A percentile compares a stretch with the other conserved stretches of the same genome.
phyloP scores from a whole-genome alignment of 2,113 vertebrate species.

The Oceanites oceanicus region DNA sequence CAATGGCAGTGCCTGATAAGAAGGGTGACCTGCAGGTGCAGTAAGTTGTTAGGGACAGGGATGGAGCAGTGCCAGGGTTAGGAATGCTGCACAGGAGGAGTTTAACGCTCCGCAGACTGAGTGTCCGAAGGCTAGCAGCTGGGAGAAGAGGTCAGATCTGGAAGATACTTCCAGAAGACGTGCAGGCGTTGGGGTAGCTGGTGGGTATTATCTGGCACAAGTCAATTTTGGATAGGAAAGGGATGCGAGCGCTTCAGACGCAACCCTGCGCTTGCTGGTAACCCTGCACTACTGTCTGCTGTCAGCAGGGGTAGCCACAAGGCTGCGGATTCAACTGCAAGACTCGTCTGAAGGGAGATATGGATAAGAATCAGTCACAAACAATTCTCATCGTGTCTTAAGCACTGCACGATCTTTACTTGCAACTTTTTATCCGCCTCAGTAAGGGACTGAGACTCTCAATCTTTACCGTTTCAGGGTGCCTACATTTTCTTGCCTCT shows the following conservation, averaged over 20 bases:
- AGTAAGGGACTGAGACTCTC: fast-evolving
- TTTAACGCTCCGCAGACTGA: neutral
- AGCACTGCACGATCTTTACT: fast-evolving
- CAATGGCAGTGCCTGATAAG: too few relatives aligned
- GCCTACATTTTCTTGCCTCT: fast-evolving
- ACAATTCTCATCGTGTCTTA: fast-evolving
- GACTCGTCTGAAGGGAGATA: neutral
- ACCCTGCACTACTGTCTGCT: constrained; percentile 2
- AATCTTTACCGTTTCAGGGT: fast-evolving
- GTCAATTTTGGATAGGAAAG: neutral
- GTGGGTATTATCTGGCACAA: neutral
- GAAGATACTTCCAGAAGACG: neutral
- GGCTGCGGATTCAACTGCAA: neutral
- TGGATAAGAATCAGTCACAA: fast-evolving
- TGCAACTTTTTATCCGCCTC: neutral
- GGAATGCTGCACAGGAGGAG: neutral
- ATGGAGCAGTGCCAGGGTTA: too few relatives aligned
- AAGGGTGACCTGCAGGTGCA: neutral
- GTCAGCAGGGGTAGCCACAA: constrained; percentile 28
- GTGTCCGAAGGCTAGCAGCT: neutral
- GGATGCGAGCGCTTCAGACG: neutral
- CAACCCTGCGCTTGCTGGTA: neutral
- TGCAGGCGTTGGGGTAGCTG: neutral
- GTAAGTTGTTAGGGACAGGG: neutral
- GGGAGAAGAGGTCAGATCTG: neutral